A percentile compares a stretch with the other conserved stretches of the same genome.
Evolutionary conservation across 2,888 invertebrate genomes (phyloP).

Genomic region (Xanthia icteritia): DNA sequence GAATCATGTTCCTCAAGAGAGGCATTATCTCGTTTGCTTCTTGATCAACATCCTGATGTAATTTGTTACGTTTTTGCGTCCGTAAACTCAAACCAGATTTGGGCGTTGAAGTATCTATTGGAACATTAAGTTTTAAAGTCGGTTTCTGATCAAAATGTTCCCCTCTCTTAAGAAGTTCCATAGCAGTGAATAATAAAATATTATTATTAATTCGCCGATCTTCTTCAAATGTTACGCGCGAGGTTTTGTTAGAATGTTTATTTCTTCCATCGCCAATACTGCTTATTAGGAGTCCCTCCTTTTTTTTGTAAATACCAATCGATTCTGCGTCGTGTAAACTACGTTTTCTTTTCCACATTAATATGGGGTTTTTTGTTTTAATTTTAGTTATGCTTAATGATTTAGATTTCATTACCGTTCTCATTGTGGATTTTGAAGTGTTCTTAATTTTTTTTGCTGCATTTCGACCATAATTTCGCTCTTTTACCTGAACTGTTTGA

Average conservation of each 20-base stretch:
- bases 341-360: constrained; percentile 21
- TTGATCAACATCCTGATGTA: background rate
- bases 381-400: constrained; percentile 49
- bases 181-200: constrained; percentile 33
- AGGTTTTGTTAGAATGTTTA: constrained; percentile 25
- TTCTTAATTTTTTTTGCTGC: background rate
- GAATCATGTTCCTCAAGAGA: constrained; percentile 20
- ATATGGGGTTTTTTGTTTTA: constrained; percentile 30
- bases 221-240: constrained; percentile 42
- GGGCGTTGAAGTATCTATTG: constrained; percentile 24
- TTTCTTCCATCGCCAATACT: constrained; percentile 36
- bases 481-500: constrained; percentile 10
- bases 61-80: background rate
- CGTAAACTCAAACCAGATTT: background rate
- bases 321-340: constrained; percentile 27
- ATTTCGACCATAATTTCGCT: background rate
- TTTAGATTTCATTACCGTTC: constrained; percentile 43
- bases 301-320: background rate
- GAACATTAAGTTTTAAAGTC: constrained; percentile 6
- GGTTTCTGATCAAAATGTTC: background rate
- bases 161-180: constrained; percentile 18
- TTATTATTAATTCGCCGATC: constrained; percentile 4
- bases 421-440: constrained; percentile 34
- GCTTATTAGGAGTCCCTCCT: background rate
- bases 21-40: background rate